phyloP scores from a whole-genome alignment of 2,888 invertebrate species.

The Drosophila mulleri region DNA sequence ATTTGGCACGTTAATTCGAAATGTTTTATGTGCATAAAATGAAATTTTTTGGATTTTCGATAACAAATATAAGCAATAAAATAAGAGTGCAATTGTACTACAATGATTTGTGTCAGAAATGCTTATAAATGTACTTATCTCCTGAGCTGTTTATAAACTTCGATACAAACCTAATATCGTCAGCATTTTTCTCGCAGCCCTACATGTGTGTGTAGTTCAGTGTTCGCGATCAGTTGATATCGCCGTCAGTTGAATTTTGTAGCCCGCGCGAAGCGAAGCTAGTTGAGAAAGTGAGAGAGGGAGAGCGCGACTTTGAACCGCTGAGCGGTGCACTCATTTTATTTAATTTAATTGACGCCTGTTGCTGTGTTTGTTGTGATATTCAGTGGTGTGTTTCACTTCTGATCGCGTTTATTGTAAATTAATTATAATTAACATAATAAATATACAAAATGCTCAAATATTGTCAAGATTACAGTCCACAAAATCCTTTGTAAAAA shows the following conservation, averaged over 20 bases:
- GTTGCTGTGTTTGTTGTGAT: slow-evolving; percentile 30
- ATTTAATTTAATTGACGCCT: slow-evolving; percentile 61
- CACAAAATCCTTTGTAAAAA: slow-evolving; percentile 13
- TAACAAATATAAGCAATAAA: too few relatives aligned
- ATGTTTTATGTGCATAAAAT: too few relatives aligned
- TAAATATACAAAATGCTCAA: slow-evolving; percentile 34
- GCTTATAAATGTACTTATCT: neutral
- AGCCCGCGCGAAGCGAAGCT: slow-evolving; percentile 39
- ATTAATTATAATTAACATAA: slow-evolving; percentile 61
- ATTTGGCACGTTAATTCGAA: too few relatives aligned
- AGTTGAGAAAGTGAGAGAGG: neutral
- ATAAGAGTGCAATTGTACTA: neutral
- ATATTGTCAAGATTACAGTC: slow-evolving; percentile 21
- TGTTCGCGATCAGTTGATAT: slow-evolving; percentile 1
- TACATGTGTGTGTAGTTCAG: slow-evolving; percentile 47
- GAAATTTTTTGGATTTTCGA: too few relatives aligned
- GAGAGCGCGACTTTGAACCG: slow-evolving; percentile 25
- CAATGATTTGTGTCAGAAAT: neutral
- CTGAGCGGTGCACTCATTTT: slow-evolving; percentile 43
- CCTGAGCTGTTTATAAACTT: neutral
- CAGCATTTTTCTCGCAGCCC: slow-evolving; percentile 18
- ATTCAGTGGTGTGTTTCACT: slow-evolving; percentile 40
- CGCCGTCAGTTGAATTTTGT: slow-evolving; percentile 49
- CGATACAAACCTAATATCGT: neutral
- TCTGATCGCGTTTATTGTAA: slow-evolving; percentile 32